Conservation (phyloP, 2,113 vertebrate genomes). For the Lepidothrix coronata region DNA sequence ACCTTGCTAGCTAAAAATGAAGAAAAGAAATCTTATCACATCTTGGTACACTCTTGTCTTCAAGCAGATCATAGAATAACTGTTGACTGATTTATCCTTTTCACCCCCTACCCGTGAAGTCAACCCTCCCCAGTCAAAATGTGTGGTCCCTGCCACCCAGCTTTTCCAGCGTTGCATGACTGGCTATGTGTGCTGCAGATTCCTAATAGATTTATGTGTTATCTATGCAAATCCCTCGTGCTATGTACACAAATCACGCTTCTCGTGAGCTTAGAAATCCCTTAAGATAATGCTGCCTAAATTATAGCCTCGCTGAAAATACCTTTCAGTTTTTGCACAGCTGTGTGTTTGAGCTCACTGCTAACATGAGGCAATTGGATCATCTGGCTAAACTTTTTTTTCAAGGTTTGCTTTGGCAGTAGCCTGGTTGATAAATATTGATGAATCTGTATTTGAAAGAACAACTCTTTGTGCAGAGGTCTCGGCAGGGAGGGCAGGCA, state of each 20-base stretch:
- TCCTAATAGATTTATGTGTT: neutral
- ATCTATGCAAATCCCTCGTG: neutral
- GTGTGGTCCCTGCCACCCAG: neutral
- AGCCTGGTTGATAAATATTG: slow-evolving; percentile 44
- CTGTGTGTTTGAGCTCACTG: slow-evolving; percentile 24
- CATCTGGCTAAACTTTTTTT: slow-evolving; percentile 17
- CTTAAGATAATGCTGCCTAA: slow-evolving; percentile 14
- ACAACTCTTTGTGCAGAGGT: slow-evolving; percentile 10
- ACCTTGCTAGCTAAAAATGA: neutral
- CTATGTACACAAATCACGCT: neutral
- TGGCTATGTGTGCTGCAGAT: neutral
- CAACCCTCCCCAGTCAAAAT: neutral
- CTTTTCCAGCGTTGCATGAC: neutral
- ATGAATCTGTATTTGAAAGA: slow-evolving; percentile 32
- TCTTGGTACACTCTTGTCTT: neutral
- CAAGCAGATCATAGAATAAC: neutral
- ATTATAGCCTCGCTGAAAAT: neutral
- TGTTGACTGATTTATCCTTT: neutral
- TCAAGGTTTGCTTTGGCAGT: slow-evolving; percentile 47
- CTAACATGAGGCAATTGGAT: neutral
- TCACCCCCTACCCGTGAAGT: neutral
- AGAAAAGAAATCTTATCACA: neutral
- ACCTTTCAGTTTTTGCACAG: slow-evolving; percentile 16
- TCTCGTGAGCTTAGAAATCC: neutral
- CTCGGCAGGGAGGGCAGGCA: neutral